Conservation (phyloP, 2,888 invertebrate genomes). For the Apamea epomidion region DNA sequence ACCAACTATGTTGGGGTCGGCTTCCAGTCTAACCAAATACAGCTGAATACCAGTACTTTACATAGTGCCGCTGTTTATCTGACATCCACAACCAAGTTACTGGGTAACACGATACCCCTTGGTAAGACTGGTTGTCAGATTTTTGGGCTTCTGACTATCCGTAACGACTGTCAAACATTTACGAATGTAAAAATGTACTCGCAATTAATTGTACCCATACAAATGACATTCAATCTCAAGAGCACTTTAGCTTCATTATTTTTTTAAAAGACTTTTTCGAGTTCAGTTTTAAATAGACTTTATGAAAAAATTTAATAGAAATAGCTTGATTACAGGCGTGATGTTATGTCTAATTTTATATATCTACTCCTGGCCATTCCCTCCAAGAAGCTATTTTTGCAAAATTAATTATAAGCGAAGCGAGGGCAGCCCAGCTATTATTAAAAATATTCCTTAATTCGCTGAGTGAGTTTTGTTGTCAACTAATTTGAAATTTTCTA, state of each 20-base stretch:
- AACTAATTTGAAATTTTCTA: constrained; percentile 38
- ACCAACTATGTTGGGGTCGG: background rate
- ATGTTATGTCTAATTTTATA: background rate
- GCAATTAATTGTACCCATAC: constrained; percentile 7
- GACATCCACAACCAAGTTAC: background rate
- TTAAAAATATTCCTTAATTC: constrained; percentile 6
- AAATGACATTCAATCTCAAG: background rate
- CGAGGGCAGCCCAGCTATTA: background rate
- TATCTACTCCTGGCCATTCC: background rate
- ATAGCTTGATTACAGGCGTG: background rate
- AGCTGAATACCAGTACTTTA: background rate
- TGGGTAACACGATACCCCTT: background rate
- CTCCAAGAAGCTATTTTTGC: background rate
- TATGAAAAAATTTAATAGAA: background rate
- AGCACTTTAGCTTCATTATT: background rate
- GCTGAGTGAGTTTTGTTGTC: constrained; percentile 45
- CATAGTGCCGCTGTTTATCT: background rate
- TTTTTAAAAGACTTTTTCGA: constrained; percentile 2
- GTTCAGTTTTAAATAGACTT: constrained; percentile 1
- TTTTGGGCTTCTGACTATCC: too few species aligned
- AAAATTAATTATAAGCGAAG: background rate
- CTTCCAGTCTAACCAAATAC: background rate
- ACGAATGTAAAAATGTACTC: background rate
- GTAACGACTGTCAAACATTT: too few species aligned
- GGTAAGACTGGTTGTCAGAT: background rate